A percentile compares a stretch with the other conserved stretches of the same genome.
Conservation (phyloP, 2,113 vertebrate species). For the Pelvicachromis taeniatus region DNA sequence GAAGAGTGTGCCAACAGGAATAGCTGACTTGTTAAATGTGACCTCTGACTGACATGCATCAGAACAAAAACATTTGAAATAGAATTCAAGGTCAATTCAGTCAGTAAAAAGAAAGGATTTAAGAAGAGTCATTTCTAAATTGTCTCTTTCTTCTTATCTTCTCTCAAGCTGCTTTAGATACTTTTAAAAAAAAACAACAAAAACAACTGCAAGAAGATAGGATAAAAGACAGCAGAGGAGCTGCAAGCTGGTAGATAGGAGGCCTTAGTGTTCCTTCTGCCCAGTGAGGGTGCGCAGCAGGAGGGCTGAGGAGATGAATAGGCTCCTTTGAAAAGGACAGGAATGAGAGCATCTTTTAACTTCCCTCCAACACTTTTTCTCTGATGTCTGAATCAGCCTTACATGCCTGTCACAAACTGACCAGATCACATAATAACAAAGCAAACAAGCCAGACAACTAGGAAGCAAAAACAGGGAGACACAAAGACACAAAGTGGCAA, state of each 20-base stretch:
- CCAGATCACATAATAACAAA: conserved; percentile 1
- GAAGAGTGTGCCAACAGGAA: not conserved
- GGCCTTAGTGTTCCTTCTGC: not conserved
- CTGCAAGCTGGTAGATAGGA: not conserved
- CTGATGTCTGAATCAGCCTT: conserved; percentile 19
- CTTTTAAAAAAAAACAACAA: not conserved
- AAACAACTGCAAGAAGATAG: not conserved
- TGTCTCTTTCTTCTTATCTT: not conserved
- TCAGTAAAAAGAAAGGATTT: not conserved
- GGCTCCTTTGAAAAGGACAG: not conserved
- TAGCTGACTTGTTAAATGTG: not conserved
- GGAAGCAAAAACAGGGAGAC: not conserved
- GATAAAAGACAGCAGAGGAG: not conserved
- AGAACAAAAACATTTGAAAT: not conserved
- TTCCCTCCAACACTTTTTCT: not conserved
- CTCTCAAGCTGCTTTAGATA: not conserved
- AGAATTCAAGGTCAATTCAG: not conserved
- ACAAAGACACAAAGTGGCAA: not conserved
- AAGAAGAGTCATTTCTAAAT: not conserved
- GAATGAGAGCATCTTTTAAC: conserved; percentile 5
- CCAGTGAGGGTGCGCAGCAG: conserved; percentile 16
- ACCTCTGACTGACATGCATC: not conserved
- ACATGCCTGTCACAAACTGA: not conserved
- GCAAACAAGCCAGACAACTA: not conserved
- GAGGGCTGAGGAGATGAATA: conserved; percentile 18